Base-by-base conservation (phyloP, 2,888 invertebrate genomes). In the Erebia ligea region DNA sequence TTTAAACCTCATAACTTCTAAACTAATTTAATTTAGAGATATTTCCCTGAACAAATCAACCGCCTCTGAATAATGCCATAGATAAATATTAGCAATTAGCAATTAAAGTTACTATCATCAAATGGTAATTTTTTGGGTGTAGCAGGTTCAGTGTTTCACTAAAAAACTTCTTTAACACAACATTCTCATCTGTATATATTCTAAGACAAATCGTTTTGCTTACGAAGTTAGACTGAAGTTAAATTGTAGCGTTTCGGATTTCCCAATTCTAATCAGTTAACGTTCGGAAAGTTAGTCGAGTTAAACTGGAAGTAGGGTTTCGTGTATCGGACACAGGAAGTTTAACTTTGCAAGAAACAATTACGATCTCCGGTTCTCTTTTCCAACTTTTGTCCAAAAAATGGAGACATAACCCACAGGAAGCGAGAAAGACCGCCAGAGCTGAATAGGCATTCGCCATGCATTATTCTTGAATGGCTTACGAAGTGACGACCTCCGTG, bases 201-300 rank as follows among this genome's bases (percentile, higher is more conserved):
- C 61, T 45, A 45, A 62, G 62, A 48, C 48, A 62, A 62, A 62
- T 62, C 11, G 19, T 45, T 61, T 45, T 45, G 48, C 62, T 61
- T 48, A 13, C 56, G 2, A 58, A 66, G 42, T 65, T 61, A 54
- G 25, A 13, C 45, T 56, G 10, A 68, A 72, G 72, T 69, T 65
- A 68, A 69, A 70, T 72, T 71, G 71, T 52, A 67, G 65, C 50
- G 73, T 48, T 68, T 72, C 69, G 62, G 65, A 67, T 72, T 45
- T 56, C 69, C 56, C 61, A 40, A 64, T 69, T 72, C 57, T 73
- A 69, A 73, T 73, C 64, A 73, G 67, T 67, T 67, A 69, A 70
- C 50, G 66, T 57, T 62, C 56, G 59, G 65, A 65, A 66, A 73
- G 64, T 69, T 65, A 58, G 67, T 54, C 45, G 45, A 70, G 52